Base-by-base conservation (phyloP, 2,797 vertebrate genomes). In the Liparis tanakae region DNA sequence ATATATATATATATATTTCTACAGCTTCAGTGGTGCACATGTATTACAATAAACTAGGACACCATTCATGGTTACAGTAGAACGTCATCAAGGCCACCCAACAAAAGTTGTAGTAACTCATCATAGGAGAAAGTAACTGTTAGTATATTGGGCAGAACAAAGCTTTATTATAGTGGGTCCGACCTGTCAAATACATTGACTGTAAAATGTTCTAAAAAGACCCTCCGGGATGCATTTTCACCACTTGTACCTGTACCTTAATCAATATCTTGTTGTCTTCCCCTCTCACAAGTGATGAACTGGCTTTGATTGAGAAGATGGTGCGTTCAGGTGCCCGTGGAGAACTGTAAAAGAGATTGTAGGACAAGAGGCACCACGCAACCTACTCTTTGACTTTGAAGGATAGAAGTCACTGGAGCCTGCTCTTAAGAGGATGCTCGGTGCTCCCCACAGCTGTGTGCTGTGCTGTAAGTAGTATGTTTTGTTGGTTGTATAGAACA, bases 381-480 rank as follows among this genome's bases (percentile, higher is more conserved):
- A 34, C 56, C 59, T 17, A 5, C 67, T 48, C 25, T 30, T 30
- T 30, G 25, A 30, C 56, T 70, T 7, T 68, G 6, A 75, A 61
- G 51, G 25, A 70, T 0, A 71, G 33, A 58, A 6, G 33, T 30
- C 14, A 12, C 10, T 46, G 36, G 2, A 72, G 63, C 22, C 41
- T 13, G 53, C 39, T 58, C 48, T 18, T 54, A 87, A 85, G 85
- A 82, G 67, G 62, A 50, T 44, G 4, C 62, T 34, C 4, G 34
- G 39, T 36, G 61, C 50, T 43, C 43, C 15, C 39, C 60, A 43
- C 74, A 66, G 65, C 75, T 70, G 59, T 44, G 55, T 41, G 70
- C 79, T 83, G 70, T 78, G 66, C 62, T 81, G 86, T 85, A 76
- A 85, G 84, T 87, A 66, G 48, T 2, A 6, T 33, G 18, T 67